Percentiles rank a stretch among this genome's conserved stretches.
These are phyloP conservation scores for Botia almorhae DNA, from an alignment of 2,797 vertebrate genomes.

Conservation along the genomic window DNA sequence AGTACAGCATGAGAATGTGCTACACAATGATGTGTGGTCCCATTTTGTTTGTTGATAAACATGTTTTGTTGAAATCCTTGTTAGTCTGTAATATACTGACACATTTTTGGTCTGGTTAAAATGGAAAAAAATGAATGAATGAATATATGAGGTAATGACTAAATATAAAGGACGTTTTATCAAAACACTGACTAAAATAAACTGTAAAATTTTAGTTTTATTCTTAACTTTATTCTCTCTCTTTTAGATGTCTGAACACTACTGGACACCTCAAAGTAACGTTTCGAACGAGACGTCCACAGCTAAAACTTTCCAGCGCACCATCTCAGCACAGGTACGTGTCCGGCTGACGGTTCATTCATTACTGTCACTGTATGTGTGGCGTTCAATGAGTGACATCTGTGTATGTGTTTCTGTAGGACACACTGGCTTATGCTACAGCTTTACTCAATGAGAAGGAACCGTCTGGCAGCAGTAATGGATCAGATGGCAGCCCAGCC, in stretches of 20 bases:
- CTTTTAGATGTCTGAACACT: conserved; percentile 96
- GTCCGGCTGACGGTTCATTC: neutral
- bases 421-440: conserved; percentile 95
- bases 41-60: too few species aligned
- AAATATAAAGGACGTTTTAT: too few species aligned
- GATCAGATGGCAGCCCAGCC: conserved; percentile 95
- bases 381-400: neutral
- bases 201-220: too few species aligned
- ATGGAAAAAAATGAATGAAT: too few species aligned
- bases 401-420: conserved; percentile 73
- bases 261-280: conserved; percentile 98
- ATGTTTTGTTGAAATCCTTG: too few species aligned
- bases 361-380: neutral
- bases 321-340: conserved; percentile 95
- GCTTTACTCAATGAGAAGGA: conserved; percentile 97
- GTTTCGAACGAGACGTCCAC: conserved; percentile 98
- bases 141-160: too few species aligned
- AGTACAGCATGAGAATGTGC: too few species aligned
- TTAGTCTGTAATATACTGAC: too few species aligned
- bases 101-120: too few species aligned
- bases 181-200: too few species aligned
- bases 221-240: too few species aligned
- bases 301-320: conserved; percentile 98
- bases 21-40: too few species aligned
- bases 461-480: conserved; percentile 97